These are phyloP conservation scores for Miichthys miiuy DNA, from an alignment of 2,797 vertebrate species.

Conservation along the genomic window DNA sequence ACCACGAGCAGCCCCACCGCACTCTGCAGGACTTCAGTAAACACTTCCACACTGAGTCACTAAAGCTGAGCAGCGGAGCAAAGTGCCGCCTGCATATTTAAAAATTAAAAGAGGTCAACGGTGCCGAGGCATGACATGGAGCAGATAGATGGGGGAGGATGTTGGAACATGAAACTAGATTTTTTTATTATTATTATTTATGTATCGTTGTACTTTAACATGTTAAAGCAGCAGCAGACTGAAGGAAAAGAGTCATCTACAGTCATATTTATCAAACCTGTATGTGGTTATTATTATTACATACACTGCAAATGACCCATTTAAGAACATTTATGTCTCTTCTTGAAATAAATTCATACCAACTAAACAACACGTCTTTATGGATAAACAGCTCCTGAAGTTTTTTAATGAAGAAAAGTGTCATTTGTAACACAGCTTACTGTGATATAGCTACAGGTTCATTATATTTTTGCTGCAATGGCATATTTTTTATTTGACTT, in stretches of 20 bases:
- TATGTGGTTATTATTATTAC: background rate
- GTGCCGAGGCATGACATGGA: constrained; percentile 63
- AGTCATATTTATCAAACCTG: background rate
- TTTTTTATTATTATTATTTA: background rate
- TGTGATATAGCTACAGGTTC: constrained; percentile 44
- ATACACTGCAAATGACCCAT: background rate
- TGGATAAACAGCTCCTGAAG: background rate
- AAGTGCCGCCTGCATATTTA: constrained; percentile 89
- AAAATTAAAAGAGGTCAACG: constrained; percentile 79
- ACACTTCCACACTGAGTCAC: constrained; percentile 88
- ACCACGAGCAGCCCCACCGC: constrained; percentile 83
- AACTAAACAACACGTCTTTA: background rate
- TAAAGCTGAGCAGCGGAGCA: constrained; percentile 84
- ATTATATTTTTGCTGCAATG: constrained; percentile 30
- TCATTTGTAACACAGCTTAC: constrained; percentile 31
- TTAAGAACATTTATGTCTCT: background rate
- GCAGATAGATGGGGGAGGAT: constrained; percentile 33
- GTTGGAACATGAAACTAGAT: constrained; percentile 34
- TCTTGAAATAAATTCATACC: constrained; percentile 5
- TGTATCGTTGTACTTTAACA: background rate
- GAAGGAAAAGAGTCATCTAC: no score
- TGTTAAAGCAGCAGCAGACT: no score
- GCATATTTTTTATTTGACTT: constrained; percentile 58
- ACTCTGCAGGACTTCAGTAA: constrained; percentile 90
- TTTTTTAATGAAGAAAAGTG: constrained; percentile 15